A percentile compares a stretch with the other conserved stretches of the same genome.
phyloP scores from a whole-genome alignment of 2,888 invertebrate genomes.

The Craniophora ligustri region DNA sequence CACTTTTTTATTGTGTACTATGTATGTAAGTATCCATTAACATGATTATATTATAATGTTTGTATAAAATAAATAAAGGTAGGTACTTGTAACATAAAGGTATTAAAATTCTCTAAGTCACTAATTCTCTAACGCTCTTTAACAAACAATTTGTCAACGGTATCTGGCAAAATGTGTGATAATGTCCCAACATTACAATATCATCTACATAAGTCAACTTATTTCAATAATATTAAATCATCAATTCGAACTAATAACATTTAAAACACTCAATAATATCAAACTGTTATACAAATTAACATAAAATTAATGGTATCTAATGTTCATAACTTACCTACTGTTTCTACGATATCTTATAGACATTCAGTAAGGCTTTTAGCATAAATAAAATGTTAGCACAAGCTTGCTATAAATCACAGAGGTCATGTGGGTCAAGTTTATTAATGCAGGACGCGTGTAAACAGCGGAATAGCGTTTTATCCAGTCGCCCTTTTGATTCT shows the following conservation, averaged over 20 bases:
- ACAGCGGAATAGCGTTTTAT: slow-evolving; percentile 63
- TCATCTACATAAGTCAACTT: neutral
- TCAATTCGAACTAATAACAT: slow-evolving; percentile 5
- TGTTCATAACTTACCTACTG: slow-evolving; percentile 48
- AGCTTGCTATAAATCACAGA: slow-evolving; percentile 56
- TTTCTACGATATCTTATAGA: slow-evolving; percentile 36
- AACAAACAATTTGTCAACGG: neutral
- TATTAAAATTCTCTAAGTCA: too few relatives aligned
- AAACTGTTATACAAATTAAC: slow-evolving; percentile 21
- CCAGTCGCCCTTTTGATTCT: slow-evolving; percentile 76
- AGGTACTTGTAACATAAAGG: too few relatives aligned
- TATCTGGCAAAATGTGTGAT: neutral
- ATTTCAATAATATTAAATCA: neutral
- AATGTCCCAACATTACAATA: neutral
- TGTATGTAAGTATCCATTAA: too few relatives aligned
- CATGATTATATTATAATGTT: too few relatives aligned
- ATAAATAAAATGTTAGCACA: slow-evolving; percentile 55
- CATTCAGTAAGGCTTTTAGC: slow-evolving; percentile 52
- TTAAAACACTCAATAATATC: slow-evolving; percentile 4
- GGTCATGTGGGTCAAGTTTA: slow-evolving; percentile 73
- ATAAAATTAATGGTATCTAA: slow-evolving; percentile 38
- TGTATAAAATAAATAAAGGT: too few relatives aligned
- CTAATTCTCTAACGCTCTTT: neutral
- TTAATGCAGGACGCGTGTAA: slow-evolving; percentile 76
- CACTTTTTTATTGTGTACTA: slow-evolving; percentile 12